Percentiles rank a stretch among this genome's conserved stretches.
Conservation (phyloP, 2,113 vertebrate genomes). For the zebrafish (Danio rerio) region DNA sequence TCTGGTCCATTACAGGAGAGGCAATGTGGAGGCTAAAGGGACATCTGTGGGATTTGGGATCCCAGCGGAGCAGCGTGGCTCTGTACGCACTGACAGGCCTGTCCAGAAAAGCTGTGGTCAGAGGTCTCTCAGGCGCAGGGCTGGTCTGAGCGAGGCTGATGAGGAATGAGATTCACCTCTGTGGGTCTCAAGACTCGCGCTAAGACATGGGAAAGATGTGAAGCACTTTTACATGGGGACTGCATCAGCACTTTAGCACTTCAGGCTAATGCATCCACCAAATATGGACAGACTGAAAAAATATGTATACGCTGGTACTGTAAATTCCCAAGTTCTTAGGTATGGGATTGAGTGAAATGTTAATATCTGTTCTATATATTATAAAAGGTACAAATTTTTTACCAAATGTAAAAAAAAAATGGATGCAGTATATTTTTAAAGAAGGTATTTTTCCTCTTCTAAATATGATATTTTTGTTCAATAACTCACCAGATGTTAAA, state of each 20-base stretch:
- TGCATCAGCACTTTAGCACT: constrained; percentile 48
- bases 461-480: no score
- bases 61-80: constrained; percentile 20
- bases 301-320: neutral
- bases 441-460: no score
- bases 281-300: neutral
- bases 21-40: constrained; percentile 32
- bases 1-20: constrained; percentile 43
- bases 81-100: constrained; percentile 47
- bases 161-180: constrained; percentile 57
- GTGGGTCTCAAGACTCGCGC: constrained; percentile 47
- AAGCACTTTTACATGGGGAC: constrained; percentile 42
- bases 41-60: constrained; percentile 33
- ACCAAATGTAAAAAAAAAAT: no score
- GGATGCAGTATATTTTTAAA: no score
- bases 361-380: no score
- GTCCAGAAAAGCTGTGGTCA: constrained; percentile 48
- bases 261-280: neutral
- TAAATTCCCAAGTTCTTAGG: no score
- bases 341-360: no score
- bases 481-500: no score
- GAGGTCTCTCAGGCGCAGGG: constrained; percentile 42
- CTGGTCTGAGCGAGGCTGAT: constrained; percentile 30
- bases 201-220: constrained; percentile 41
- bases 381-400: no score